A percentile compares a stretch with the other conserved stretches of the same genome.
phyloP scores from a whole-genome alignment of 2,797 vertebrate genomes.

The Alauda arvensis region DNA sequence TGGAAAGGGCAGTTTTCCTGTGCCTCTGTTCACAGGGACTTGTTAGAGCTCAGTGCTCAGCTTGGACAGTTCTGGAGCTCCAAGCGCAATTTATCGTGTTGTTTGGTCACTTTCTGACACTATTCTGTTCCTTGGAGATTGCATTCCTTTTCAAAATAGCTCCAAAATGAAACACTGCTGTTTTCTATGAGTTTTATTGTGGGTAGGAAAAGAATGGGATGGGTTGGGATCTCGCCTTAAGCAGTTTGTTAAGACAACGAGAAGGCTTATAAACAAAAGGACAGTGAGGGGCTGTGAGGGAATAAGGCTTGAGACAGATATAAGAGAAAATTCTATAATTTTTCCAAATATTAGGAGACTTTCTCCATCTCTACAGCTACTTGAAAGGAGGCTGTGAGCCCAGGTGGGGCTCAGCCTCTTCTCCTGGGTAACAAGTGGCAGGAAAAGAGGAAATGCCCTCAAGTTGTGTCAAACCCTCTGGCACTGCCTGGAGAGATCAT shows the following conservation, averaged over 20 bases:
- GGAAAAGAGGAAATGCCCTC: neutral
- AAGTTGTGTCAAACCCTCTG: neutral
- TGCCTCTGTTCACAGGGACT: neutral
- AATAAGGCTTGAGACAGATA: neutral
- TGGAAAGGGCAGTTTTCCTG: neutral
- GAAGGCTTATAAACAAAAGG: neutral
- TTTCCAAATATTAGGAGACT: neutral
- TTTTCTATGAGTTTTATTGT: neutral
- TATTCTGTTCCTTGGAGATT: neutral
- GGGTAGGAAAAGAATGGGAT: neutral
- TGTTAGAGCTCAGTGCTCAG: neutral
- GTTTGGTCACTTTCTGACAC: neutral
- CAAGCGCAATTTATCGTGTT: neutral
- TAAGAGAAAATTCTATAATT: neutral
- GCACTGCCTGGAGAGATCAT: rapidly evolving
- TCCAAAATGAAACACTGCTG: neutral
- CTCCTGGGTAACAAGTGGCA: neutral
- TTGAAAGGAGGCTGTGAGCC: neutral
- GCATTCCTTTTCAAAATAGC: neutral
- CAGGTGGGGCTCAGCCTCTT: neutral
- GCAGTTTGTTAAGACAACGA: neutral
- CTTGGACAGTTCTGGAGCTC: neutral
- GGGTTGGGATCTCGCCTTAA: neutral
- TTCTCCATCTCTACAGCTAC: neutral
- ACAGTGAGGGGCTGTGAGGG: neutral